Evolutionary conservation across 2,113 vertebrate species (phyloP).

Genomic region (Leucopsar rothschildi): DNA sequence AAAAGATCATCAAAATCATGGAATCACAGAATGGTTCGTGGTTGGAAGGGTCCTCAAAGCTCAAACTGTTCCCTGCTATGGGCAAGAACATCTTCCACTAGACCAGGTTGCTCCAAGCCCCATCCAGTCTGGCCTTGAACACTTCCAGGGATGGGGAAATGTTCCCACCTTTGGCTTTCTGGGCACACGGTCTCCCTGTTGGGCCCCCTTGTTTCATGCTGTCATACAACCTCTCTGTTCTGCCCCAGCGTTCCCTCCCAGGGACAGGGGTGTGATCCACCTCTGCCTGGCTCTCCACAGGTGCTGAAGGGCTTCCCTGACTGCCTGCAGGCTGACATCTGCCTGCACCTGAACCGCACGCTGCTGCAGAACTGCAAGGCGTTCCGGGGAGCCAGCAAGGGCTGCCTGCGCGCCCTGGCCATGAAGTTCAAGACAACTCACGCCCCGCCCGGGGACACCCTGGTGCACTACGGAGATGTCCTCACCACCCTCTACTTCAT

Average conservation of each 20-base stretch:
- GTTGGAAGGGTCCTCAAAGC: background rate
- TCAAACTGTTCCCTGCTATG: background rate
- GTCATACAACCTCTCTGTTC: background rate
- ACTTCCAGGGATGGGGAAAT: background rate
- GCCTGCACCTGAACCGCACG: conserved; percentile 92
- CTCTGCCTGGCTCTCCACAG: conserved; percentile 56
- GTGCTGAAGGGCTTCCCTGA: conserved; percentile 98
- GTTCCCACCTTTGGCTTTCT: background rate
- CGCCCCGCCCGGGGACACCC: conserved; percentile 91
- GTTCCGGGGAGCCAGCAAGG: conserved; percentile 91
- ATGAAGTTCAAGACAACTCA: conserved; percentile 96
- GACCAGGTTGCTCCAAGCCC: background rate
- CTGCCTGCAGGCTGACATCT: conserved; percentile 98
- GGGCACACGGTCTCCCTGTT: rapidly evolving
- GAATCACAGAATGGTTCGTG: background rate
- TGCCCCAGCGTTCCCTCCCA: rapidly evolving
- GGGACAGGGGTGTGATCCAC: background rate
- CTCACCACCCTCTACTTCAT: conserved; percentile 97
- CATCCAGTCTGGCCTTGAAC: background rate
- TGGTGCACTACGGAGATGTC: conserved; percentile 94
- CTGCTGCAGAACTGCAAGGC: conserved; percentile 93
- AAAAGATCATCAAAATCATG: background rate
- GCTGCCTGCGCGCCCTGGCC: conserved; percentile 91
- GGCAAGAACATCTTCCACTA: background rate
- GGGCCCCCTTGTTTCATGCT: rapidly evolving